phyloP scores from a whole-genome alignment of 2,888 invertebrate genomes.

The Phyto melanocephala region DNA sequence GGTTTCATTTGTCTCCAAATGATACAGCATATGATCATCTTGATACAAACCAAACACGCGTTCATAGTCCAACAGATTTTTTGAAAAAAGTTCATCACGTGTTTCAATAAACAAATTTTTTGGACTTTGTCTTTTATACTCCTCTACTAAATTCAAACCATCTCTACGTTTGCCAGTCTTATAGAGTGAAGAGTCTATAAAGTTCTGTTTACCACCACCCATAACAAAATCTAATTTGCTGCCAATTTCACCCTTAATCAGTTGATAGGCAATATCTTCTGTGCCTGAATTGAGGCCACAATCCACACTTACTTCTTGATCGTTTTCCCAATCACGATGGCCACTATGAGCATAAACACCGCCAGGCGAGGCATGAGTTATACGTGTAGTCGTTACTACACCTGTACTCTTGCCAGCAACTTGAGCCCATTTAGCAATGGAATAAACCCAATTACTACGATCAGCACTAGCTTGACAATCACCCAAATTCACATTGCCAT shows the following conservation, averaged over 20 bases:
- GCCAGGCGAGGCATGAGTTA: slow-evolving; percentile 89
- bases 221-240: slow-evolving; percentile 86
- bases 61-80: slow-evolving; percentile 79
- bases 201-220: slow-evolving; percentile 86
- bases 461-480: slow-evolving; percentile 83
- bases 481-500: slow-evolving; percentile 82
- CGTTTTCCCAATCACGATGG: slow-evolving; percentile 85
- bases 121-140: slow-evolving; percentile 81
- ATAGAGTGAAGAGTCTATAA: slow-evolving; percentile 81
- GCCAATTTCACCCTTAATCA: slow-evolving; percentile 83
- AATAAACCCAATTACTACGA: slow-evolving; percentile 81
- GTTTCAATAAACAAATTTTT: slow-evolving; percentile 80
- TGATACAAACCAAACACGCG: slow-evolving; percentile 85
- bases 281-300: slow-evolving; percentile 79
- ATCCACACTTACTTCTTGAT: slow-evolving; percentile 80
- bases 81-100: slow-evolving; percentile 78
- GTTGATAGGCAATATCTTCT: slow-evolving; percentile 86
- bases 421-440: slow-evolving; percentile 87
- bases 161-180: slow-evolving; percentile 82
- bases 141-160: slow-evolving; percentile 83
- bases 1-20: slow-evolving; percentile 81
- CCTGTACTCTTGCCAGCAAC: slow-evolving; percentile 82
- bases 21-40: slow-evolving; percentile 84
- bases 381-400: slow-evolving; percentile 87
- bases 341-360: slow-evolving; percentile 81